Percentiles rank a stretch among this genome's conserved stretches.
Evolutionary conservation across 2,888 invertebrate species (phyloP).

Genomic region (Latrodectus elegans): DNA sequence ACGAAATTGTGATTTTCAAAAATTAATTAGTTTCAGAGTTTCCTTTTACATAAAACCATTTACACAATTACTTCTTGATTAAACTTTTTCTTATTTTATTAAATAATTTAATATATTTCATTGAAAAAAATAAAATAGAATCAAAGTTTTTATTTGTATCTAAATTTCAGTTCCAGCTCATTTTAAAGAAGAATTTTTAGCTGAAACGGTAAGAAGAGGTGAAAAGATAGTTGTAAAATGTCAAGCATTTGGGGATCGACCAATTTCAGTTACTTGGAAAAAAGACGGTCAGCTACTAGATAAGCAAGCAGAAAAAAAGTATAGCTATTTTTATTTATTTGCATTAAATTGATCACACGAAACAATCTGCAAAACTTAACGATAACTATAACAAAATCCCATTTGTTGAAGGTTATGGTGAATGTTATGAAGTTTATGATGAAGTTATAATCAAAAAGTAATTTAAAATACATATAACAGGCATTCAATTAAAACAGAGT

Average conservation of each 20-base stretch:
- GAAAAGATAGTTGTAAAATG: conserved; percentile 93
- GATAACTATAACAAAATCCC: too few species aligned
- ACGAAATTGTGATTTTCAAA: background rate
- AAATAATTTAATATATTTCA: background rate
- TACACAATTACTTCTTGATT: background rate
- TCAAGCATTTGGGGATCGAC: conserved; percentile 94
- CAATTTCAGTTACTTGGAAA: conserved; percentile 95
- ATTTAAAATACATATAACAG: too few species aligned
- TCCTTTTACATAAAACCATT: background rate
- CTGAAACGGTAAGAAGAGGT: conserved; percentile 91
- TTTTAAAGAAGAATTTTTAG: conserved; percentile 92
- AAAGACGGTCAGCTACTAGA: conserved; percentile 74
- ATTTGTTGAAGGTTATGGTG: too few species aligned
- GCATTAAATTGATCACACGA: background rate
- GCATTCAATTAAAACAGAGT: too few species aligned
- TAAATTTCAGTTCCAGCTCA: conserved; percentile 86
- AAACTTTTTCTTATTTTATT: background rate
- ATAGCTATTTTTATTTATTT: background rate
- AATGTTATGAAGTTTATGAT: too few species aligned
- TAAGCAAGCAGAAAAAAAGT: conserved; percentile 66
- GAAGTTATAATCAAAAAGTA: too few species aligned
- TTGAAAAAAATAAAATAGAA: background rate
- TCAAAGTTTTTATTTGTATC: conserved; percentile 11
- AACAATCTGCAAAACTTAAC: too few species aligned
- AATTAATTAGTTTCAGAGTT: too few species aligned